These are phyloP conservation scores for Leguminivora glycinivorella DNA, from an alignment of 1,140 invertebrate species.

Conservation along the genomic window DNA sequence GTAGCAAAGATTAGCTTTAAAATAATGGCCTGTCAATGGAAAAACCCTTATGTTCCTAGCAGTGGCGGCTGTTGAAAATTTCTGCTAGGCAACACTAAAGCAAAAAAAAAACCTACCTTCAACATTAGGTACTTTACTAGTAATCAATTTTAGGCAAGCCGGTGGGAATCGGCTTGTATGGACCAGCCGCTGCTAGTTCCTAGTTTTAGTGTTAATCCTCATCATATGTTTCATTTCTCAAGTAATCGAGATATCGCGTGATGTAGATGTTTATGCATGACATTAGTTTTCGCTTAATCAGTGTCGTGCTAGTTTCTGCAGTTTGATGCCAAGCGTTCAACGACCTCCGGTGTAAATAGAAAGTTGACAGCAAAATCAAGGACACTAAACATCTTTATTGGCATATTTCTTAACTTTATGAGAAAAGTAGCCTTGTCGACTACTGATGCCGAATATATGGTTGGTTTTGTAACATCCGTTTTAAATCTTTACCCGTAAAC, in stretches of 20 bases:
- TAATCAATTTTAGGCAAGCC: no score
- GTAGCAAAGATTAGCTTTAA: not conserved
- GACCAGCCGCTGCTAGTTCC: no score
- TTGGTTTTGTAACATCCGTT: not conserved
- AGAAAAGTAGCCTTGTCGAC: not conserved
- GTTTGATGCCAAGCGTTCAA: slow-evolving; percentile 5
- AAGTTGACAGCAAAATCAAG: slow-evolving; percentile 12
- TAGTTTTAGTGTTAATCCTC: not conserved
- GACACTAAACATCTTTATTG: slow-evolving; percentile 10
- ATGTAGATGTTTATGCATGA: not conserved
- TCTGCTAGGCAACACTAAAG: no score
- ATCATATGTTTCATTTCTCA: not conserved
- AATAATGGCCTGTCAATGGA: no score
- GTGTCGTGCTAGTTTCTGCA: slow-evolving; percentile 7
- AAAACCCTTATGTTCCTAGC: not conserved
- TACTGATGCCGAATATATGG: slow-evolving; percentile 1
- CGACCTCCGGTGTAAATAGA: slow-evolving; percentile 6
- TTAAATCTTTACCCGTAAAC: no score
- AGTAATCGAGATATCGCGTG: not conserved
- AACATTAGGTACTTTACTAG: no score
- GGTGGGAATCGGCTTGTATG: no score
- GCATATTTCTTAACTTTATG: not conserved
- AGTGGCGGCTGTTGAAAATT: no score
- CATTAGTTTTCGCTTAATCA: slow-evolving; percentile 1
- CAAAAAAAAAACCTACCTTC: no score